Evolutionary conservation across 1,140 invertebrate genomes (phyloP).

Genomic region (Drosophila novamexicana): DNA sequence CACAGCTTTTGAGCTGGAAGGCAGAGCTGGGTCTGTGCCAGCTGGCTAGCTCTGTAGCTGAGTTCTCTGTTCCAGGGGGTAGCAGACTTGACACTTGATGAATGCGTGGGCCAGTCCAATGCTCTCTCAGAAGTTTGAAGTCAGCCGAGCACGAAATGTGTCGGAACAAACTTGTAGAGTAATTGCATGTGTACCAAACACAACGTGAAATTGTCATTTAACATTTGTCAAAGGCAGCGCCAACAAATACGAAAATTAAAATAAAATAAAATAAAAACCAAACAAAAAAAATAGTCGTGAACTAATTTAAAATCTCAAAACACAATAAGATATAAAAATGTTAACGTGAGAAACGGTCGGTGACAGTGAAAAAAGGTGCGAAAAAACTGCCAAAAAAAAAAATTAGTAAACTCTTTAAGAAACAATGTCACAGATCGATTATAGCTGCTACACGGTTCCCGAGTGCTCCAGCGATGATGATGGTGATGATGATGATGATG

Average conservation of each 20-base stretch:
- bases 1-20: slow-evolving; percentile 29
- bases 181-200: slow-evolving; percentile 44
- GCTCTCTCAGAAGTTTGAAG: slow-evolving; percentile 16
- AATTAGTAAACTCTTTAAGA: neutral
- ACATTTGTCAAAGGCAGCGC: slow-evolving; percentile 52
- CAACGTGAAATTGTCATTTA: slow-evolving; percentile 62
- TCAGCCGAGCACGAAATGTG: slow-evolving; percentile 47
- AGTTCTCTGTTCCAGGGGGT: neutral
- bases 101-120: slow-evolving; percentile 55
- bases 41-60: neutral
- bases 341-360: slow-evolving; percentile 35
- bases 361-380: slow-evolving; percentile 43
- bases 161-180: slow-evolving; percentile 31
- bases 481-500: slow-evolving; percentile 31
- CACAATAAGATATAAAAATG: slow-evolving; percentile 10
- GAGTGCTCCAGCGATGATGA: slow-evolving; percentile 70
- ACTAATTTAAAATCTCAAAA: slow-evolving; percentile 63
- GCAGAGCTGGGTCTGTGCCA: neutral
- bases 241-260: neutral
- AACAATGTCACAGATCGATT: slow-evolving; percentile 75
- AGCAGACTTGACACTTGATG: slow-evolving; percentile 52
- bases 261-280: slow-evolving; percentile 11
- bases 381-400: slow-evolving; percentile 46
- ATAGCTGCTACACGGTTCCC: slow-evolving; percentile 80
- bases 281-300: slow-evolving; percentile 30